Conservation (phyloP, 2,113 vertebrate species). For the Calonectris borealis region DNA sequence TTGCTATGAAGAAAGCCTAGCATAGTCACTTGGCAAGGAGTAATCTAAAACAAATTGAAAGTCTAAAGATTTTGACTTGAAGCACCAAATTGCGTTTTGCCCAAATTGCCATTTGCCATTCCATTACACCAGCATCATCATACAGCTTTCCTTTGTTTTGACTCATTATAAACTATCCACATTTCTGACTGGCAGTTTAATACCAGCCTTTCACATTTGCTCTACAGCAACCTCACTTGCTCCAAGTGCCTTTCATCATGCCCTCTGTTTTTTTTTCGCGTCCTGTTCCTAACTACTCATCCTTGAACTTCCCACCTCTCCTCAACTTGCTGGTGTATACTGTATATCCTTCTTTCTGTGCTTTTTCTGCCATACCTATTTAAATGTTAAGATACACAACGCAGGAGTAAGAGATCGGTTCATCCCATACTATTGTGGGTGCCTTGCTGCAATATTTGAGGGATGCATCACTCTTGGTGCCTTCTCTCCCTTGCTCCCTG, state of each 20-base stretch:
- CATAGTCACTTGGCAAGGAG: not conserved
- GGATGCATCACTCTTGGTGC: not conserved
- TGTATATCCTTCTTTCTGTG: not conserved
- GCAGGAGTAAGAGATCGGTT: not conserved
- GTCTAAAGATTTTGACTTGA: not conserved
- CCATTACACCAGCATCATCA: not conserved
- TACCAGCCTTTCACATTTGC: not conserved
- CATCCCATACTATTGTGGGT: not conserved
- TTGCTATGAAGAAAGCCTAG: not conserved
- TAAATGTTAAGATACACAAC: not conserved
- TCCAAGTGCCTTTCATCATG: not conserved
- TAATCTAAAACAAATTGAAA: not conserved
- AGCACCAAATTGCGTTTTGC: not conserved
- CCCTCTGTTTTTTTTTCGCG: not conserved
- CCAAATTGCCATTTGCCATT: not conserved
- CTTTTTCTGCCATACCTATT: not conserved
- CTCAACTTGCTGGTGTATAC: not conserved
- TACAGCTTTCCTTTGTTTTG: not conserved
- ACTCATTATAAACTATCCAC: accelerated
- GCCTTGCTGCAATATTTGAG: not conserved
- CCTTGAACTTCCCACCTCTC: not conserved
- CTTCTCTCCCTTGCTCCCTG: not conserved
- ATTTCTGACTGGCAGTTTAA: not conserved
- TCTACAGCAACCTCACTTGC: not conserved
- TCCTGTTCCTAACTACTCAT: not conserved